Evolutionary conservation across 2,113 vertebrate species (phyloP).

Genomic region (Gymnocephalus cernua): DNA sequence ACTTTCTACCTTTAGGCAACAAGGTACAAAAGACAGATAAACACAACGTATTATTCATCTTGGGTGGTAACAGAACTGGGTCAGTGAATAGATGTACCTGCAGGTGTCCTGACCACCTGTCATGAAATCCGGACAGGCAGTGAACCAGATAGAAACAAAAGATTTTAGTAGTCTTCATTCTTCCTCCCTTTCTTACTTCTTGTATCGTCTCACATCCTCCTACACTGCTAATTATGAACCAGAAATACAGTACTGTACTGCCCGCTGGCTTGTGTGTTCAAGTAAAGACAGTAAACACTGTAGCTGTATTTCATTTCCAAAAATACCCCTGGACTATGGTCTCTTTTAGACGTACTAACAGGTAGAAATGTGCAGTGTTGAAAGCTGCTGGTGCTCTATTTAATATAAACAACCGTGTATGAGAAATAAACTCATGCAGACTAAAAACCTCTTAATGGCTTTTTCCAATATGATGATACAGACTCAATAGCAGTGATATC

Average conservation of each 20-base stretch:
- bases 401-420: slow-evolving; percentile 41
- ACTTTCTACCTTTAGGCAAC: slow-evolving; percentile 24
- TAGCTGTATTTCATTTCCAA: slow-evolving; percentile 49
- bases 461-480: slow-evolving; percentile 57
- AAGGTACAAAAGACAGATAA: slow-evolving; percentile 17
- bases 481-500: slow-evolving; percentile 61
- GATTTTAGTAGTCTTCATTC: slow-evolving; percentile 19
- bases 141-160: slow-evolving; percentile 4
- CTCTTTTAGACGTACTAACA: slow-evolving; percentile 40
- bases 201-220: slow-evolving; percentile 63
- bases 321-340: slow-evolving; percentile 50
- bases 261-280: slow-evolving; percentile 49
- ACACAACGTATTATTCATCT: slow-evolving; percentile 31
- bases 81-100: slow-evolving; percentile 26
- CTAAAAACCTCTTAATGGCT: slow-evolving; percentile 65
- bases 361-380: slow-evolving; percentile 35
- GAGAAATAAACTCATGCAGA: slow-evolving; percentile 39
- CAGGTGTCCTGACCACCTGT: slow-evolving; percentile 32
- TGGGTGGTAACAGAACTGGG: slow-evolving; percentile 36
- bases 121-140: slow-evolving; percentile 22
- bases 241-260: slow-evolving; percentile 47
- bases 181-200: slow-evolving; percentile 35
- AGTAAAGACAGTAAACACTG: slow-evolving; percentile 43
- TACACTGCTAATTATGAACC: slow-evolving; percentile 64
- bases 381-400: slow-evolving; percentile 5